Conservation (phyloP, 1,140 invertebrate species). For the Diprion similis region DNA sequence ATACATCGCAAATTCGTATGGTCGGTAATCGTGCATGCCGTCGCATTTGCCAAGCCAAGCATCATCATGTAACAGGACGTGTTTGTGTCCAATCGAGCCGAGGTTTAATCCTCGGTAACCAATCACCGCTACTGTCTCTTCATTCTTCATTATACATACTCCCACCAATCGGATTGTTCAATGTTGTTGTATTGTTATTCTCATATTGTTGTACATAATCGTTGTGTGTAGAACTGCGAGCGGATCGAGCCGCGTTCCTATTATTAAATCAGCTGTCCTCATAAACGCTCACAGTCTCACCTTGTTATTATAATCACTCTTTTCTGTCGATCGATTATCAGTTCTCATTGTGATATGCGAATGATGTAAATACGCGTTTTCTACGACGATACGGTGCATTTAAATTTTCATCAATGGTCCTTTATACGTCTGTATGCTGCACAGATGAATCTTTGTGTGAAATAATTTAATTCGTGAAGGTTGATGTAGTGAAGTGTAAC, state of each 20-base stretch:
- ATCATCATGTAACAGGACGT: no score
- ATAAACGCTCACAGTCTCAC: background rate
- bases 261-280: background rate
- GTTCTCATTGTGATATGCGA: background rate
- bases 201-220: no score
- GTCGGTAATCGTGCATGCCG: no score
- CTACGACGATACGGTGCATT: background rate
- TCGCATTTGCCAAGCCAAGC: no score
- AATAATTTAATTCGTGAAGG: no score
- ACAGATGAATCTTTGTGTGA: no score
- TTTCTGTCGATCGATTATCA: no score
- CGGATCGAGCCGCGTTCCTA: background rate
- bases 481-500: background rate
- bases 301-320: background rate
- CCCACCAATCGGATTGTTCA: conserved; percentile 11
- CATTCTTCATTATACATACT: background rate
- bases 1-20: no score
- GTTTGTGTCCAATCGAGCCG: background rate
- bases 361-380: background rate
- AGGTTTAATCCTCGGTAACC: conserved; percentile 3
- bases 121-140: background rate
- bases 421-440: no score
- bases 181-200: conserved; percentile 1
- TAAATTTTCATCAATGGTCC: background rate
- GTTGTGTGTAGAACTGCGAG: no score